These are phyloP conservation scores for Hemiprocne comata DNA, from an alignment of 2,113 vertebrate genomes.

Conservation along the genomic window DNA sequence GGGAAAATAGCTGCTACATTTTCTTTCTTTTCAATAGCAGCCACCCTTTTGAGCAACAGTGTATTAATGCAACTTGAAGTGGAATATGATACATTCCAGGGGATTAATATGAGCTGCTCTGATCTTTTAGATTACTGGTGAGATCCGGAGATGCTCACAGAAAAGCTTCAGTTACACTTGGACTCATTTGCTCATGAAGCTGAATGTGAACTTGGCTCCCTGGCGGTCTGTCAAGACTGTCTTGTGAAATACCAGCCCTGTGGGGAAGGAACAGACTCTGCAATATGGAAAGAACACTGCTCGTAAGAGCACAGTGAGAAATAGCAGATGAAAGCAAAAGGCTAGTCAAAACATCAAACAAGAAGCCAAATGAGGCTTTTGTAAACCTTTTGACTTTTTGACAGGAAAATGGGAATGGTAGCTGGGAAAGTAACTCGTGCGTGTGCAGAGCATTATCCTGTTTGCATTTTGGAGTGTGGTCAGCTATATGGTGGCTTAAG, in stretches of 20 bases:
- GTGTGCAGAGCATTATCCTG: background rate
- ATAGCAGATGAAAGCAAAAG: background rate
- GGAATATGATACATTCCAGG: slow-evolving; percentile 20
- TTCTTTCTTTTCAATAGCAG: background rate
- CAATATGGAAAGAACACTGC: background rate
- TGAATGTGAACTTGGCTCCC: background rate
- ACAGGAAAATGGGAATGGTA: background rate
- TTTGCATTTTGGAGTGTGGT: background rate
- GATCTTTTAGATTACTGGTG: slow-evolving; percentile 27
- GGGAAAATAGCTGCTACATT: background rate
- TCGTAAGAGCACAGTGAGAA: background rate
- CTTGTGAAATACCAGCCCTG: background rate
- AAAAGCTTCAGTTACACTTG: background rate
- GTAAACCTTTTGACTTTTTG: background rate
- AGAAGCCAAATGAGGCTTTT: background rate
- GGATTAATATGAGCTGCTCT: background rate
- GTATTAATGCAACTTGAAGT: slow-evolving; percentile 3
- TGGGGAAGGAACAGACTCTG: background rate
- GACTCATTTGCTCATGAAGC: background rate
- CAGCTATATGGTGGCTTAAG: background rate
- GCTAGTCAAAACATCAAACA: background rate
- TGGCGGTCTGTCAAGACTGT: background rate
- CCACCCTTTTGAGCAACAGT: background rate
- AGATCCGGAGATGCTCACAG: background rate
- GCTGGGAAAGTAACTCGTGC: background rate